These are phyloP conservation scores for Taphrorychus bicolor DNA, from an alignment of 2,888 invertebrate species.

Conservation along the genomic window DNA sequence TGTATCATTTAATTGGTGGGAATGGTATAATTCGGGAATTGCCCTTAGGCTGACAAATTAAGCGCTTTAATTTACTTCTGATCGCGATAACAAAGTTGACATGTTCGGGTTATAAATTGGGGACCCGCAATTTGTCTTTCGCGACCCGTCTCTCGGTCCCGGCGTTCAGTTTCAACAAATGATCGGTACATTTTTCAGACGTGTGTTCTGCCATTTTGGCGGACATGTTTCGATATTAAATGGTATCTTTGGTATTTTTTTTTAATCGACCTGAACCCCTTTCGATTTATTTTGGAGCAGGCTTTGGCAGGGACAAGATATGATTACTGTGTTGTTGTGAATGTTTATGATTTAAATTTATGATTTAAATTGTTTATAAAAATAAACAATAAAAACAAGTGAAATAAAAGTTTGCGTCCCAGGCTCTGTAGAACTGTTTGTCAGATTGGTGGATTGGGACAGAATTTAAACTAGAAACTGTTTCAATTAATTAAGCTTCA, in stretches of 20 bases:
- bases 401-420: too few relatives aligned
- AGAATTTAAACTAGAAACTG: too few relatives aligned
- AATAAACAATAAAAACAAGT: too few relatives aligned
- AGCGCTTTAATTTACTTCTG: constrained; percentile 54
- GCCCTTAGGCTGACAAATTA: constrained; percentile 54
- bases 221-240: constrained; percentile 5
- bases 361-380: too few relatives aligned
- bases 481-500: too few relatives aligned
- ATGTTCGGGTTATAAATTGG: constrained; percentile 48
- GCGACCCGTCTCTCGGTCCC: constrained; percentile 30
- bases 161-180: constrained; percentile 32
- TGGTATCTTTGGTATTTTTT: neutral
- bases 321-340: neutral
- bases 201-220: neutral
- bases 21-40: constrained; percentile 47
- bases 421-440: too few relatives aligned
- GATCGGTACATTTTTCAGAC: constrained; percentile 24
- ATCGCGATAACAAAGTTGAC: constrained; percentile 53
- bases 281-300: constrained; percentile 3
- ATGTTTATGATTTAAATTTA: too few relatives aligned
- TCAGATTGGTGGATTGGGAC: too few relatives aligned
- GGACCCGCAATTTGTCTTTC: constrained; percentile 48
- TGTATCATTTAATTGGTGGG: constrained; percentile 49
- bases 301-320: too few relatives aligned
- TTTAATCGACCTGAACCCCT: neutral